These are phyloP conservation scores for Agelas oroides DNA, from an alignment of 37 sponge, comb jelly and placozoan species.

Conservation along the genomic window DNA sequence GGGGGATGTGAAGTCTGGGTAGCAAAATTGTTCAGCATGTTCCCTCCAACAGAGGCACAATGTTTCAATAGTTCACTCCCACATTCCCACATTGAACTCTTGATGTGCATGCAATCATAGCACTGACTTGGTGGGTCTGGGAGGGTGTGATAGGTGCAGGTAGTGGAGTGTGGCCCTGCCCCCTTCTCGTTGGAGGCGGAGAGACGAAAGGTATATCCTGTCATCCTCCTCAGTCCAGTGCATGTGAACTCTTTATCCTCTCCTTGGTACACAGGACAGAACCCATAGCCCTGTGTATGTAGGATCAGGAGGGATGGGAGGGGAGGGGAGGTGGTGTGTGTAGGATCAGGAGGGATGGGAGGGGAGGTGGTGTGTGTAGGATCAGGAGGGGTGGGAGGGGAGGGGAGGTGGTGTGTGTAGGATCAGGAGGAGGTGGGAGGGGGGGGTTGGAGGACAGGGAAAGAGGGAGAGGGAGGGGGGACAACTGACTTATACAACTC, in stretches of 20 bases:
- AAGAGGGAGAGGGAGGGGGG: no score
- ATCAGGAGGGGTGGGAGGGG: not conserved
- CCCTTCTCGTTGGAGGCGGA: slow-evolving; percentile 62
- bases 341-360: not conserved
- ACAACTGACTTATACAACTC: no score
- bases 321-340: not conserved
- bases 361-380: slow-evolving; percentile 27
- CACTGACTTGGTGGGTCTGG: slow-evolving; percentile 33
- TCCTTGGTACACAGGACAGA: slow-evolving; percentile 68
- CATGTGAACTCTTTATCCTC: slow-evolving; percentile 39
- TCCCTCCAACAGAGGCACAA: no score
- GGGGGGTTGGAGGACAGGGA: no score
- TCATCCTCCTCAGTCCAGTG: slow-evolving; percentile 36
- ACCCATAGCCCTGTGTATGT: slow-evolving; percentile 71
- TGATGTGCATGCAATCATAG: not conserved
- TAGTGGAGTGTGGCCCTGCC: slow-evolving; percentile 24
- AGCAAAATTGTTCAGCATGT: not conserved
- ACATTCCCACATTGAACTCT: not conserved
- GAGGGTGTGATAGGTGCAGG: slow-evolving; percentile 37
- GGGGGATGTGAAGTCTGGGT: not conserved
- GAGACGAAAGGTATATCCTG: slow-evolving; percentile 56
- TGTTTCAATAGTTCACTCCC: no score
- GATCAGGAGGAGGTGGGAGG: not conserved
- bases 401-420: not conserved
- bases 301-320: not conserved